Conservation (phyloP, 1,140 invertebrate genomes). For the Heterodera carotae region DNA sequence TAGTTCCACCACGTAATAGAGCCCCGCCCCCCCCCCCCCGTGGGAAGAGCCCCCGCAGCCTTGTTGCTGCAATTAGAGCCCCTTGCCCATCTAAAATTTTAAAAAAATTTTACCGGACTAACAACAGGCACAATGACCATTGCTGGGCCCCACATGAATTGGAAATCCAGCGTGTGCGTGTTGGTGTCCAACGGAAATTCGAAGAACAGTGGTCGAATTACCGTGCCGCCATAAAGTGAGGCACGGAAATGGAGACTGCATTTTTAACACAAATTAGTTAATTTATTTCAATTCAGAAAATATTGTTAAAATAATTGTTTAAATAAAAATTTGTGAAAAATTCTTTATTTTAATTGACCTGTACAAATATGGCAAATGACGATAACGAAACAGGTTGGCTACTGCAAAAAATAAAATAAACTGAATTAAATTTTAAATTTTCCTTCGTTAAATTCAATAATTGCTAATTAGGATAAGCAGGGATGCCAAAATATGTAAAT, state of each 20-base stretch:
- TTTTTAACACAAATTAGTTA: too few species aligned
- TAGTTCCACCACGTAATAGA: too few species aligned
- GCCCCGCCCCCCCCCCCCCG: too few species aligned
- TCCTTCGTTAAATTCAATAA: background rate
- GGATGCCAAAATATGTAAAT: too few species aligned
- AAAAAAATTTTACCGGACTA: conserved; percentile 22
- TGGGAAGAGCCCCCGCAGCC: too few species aligned
- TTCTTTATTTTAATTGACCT: conserved; percentile 27
- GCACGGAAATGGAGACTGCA: conserved; percentile 48
- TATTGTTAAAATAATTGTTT: background rate
- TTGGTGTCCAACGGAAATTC: conserved; percentile 54
- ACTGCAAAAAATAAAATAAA: conserved; percentile 15
- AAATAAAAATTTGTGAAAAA: background rate
- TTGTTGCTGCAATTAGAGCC: too few species aligned
- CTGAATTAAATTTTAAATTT: background rate
- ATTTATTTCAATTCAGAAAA: too few species aligned
- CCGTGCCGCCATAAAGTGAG: conserved; percentile 52
- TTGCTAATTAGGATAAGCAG: too few species aligned
- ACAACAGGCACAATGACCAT: conserved; percentile 44
- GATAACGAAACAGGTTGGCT: conserved; percentile 62
- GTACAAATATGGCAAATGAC: conserved; percentile 64
- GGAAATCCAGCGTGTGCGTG: conserved; percentile 42
- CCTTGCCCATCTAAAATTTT: too few species aligned
- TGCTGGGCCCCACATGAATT: conserved; percentile 58
- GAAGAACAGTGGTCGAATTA: conserved; percentile 60